These are phyloP conservation scores for Heterodera carotae DNA, from an alignment of 1,140 invertebrate species.

Conservation along the genomic window DNA sequence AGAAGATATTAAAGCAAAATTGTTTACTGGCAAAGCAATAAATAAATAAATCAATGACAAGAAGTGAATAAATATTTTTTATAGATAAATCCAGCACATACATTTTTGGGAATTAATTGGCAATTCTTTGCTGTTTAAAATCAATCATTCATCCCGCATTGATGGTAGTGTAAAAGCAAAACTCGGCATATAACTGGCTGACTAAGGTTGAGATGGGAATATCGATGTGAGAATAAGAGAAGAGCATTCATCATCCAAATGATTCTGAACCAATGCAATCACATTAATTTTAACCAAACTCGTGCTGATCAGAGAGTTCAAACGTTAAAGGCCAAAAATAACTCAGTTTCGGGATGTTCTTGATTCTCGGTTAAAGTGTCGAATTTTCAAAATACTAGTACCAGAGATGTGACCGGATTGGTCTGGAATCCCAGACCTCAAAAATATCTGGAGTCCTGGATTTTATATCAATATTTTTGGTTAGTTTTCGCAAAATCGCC, in stretches of 20 bases:
- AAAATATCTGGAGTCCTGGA: no score
- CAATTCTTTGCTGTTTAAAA: conserved; percentile 1
- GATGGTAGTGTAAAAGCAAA: not conserved
- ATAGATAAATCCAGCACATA: not conserved
- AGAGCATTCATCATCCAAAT: not conserved
- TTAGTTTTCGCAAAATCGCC: no score
- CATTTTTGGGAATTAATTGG: not conserved
- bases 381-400: no score
- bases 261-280: not conserved
- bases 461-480: no score
- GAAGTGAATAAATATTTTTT: no score
- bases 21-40: not conserved
- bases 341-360: no score
- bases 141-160: conserved; percentile 7
- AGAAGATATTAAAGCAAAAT: not conserved
- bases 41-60: not conserved
- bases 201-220: not conserved
- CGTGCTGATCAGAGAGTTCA: no score
- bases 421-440: no score
- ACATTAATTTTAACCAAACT: no score
- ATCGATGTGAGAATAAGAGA: not conserved
- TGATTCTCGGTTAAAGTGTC: no score
- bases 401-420: no score
- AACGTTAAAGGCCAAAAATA: no score
- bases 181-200: not conserved